These are phyloP conservation scores for Dexiosoma caninum DNA, from an alignment of 2,888 invertebrate species.

Conservation along the genomic window DNA sequence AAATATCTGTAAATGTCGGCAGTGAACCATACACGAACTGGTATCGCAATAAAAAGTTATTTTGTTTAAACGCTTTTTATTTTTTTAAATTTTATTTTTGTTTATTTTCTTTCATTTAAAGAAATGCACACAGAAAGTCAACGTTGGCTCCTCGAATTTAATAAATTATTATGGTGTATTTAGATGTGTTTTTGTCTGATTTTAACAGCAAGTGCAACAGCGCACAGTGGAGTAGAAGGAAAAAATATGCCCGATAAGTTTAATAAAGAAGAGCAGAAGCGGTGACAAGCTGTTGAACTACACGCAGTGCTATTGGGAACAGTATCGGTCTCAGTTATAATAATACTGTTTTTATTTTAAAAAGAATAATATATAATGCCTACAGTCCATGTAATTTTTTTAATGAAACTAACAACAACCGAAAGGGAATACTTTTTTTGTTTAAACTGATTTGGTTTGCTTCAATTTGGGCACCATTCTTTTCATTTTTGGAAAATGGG, in stretches of 20 bases:
- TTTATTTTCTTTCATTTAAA: constrained; percentile 4
- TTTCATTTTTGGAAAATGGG: too few relatives aligned
- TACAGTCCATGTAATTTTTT: too few relatives aligned
- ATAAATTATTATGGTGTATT: constrained; percentile 34
- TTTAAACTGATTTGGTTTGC: too few relatives aligned
- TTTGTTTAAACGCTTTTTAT: constrained; percentile 16
- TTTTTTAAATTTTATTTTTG: constrained; percentile 13
- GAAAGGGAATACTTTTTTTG: too few relatives aligned
- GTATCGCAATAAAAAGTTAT: neutral
- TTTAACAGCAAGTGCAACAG: constrained; percentile 2
- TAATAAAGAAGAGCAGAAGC: neutral
- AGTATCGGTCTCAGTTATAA: too few relatives aligned
- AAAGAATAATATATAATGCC: too few relatives aligned
- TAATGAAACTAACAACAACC: too few relatives aligned
- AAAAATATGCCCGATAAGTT: neutral
- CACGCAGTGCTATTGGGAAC: neutral
- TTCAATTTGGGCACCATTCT: too few relatives aligned
- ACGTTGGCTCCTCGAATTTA: neutral
- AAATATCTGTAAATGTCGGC: constrained; percentile 25
- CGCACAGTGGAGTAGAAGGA: neutral
- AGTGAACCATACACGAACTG: constrained; percentile 39
- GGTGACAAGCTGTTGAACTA: neutral
- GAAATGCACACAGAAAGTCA: neutral
- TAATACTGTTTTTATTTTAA: too few relatives aligned
- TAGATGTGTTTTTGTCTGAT: constrained; percentile 15